Evolutionary conservation across 2,888 invertebrate species (phyloP).

Genomic region (Andricus curvator): DNA sequence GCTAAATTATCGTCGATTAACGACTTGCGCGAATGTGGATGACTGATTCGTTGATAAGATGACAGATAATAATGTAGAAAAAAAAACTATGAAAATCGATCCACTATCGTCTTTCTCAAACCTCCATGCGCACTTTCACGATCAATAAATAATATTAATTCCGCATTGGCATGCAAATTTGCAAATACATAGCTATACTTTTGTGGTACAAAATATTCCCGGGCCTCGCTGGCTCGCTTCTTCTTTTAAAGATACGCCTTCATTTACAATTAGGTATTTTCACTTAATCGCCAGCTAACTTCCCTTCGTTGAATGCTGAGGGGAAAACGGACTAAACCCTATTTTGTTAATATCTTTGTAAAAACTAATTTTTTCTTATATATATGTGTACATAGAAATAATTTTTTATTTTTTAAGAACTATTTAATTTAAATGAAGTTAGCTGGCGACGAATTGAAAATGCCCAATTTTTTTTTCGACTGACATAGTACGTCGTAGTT

Average conservation of each 20-base stretch:
- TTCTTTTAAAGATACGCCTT: not conserved
- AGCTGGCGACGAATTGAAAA: too few species aligned
- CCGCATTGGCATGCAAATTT: conserved; percentile 68
- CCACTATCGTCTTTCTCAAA: conserved; percentile 57
- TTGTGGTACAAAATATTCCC: conserved; percentile 74
- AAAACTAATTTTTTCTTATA: too few species aligned
- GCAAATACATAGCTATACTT: conserved; percentile 73
- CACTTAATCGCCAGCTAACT: too few species aligned
- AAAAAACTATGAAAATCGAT: conserved; percentile 51
- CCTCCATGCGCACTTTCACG: conserved; percentile 58
- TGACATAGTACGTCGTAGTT: conserved; percentile 1
- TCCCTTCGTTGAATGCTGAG: too few species aligned
- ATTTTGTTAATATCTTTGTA: too few species aligned
- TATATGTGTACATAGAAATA: too few species aligned
- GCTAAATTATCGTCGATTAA: not conserved
- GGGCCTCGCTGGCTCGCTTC: conserved; percentile 63
- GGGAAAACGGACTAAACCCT: too few species aligned
- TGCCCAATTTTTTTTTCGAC: conserved; percentile 26
- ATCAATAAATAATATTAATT: conserved; percentile 73
- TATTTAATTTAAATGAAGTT: too few species aligned
- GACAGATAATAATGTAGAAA: conserved; percentile 8
- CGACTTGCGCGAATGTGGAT: conserved; percentile 35
- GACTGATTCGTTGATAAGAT: conserved; percentile 43
- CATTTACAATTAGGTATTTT: not conserved
- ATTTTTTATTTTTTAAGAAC: too few species aligned